A percentile compares a stretch with the other conserved stretches of the same genome.
Evolutionary conservation across 2,797 vertebrate species (phyloP).

Genomic region (Tragopan temminckii): DNA sequence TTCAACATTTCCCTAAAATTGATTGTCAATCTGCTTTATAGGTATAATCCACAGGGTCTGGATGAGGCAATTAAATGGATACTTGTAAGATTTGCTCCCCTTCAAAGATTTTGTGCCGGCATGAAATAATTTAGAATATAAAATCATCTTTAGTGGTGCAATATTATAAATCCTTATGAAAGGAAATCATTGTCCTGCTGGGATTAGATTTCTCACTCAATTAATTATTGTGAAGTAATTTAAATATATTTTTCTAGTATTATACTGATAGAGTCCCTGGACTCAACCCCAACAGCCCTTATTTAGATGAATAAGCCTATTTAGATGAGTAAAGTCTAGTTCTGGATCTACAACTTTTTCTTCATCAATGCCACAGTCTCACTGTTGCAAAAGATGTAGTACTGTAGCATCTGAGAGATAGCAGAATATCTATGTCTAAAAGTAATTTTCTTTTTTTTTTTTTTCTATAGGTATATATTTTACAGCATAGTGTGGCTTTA

Average conservation of each 20-base stretch:
- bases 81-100: not conserved
- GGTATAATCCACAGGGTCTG: not conserved
- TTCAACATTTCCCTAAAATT: not conserved
- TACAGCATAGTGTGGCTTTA: slow-evolving; percentile 29
- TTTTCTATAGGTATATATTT: not conserved
- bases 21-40: not conserved
- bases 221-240: slow-evolving; percentile 46
- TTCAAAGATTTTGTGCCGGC: slow-evolving; percentile 46
- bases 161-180: slow-evolving; percentile 64
- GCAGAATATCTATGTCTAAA: not conserved
- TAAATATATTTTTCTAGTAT: slow-evolving; percentile 67
- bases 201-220: slow-evolving; percentile 31
- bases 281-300: not conserved
- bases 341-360: not conserved
- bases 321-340: not conserved
- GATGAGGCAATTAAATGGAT: slow-evolving; percentile 65
- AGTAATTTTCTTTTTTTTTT: slow-evolving; percentile 44
- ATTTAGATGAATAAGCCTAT: not conserved
- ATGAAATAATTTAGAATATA: slow-evolving; percentile 66
- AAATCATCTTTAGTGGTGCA: slow-evolving; percentile 67
- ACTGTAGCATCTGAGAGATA: slow-evolving; percentile 20
- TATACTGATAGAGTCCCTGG: not conserved
- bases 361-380: not conserved
- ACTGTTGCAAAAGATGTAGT: slow-evolving; percentile 28
- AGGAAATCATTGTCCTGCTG: slow-evolving; percentile 44